A percentile compares a stretch with the other conserved stretches of the same genome.
Evolutionary conservation across 1,140 invertebrate genomes (phyloP).

Genomic region (Cheumatopsyche charites): DNA sequence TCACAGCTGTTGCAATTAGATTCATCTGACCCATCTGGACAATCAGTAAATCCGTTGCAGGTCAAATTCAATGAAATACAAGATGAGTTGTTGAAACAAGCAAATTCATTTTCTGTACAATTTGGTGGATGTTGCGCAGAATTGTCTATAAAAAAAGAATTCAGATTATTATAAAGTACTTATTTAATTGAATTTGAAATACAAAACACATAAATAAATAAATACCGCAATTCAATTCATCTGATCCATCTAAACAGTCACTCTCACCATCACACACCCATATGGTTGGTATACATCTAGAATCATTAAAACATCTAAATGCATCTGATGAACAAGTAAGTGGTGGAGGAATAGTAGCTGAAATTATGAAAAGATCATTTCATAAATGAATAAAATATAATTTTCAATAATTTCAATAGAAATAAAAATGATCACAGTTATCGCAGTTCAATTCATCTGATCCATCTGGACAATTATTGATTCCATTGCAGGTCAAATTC

Average conservation of each 20-base stretch:
- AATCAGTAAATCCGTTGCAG: not conserved
- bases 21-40: not conserved
- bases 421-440: no score
- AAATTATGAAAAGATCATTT: no score
- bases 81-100: not conserved
- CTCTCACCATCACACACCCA: not conserved
- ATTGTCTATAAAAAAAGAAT: no score
- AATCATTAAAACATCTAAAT: not conserved
- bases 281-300: not conserved
- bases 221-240: not conserved
- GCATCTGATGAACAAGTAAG: conserved; percentile 38
- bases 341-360: no score
- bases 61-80: not conserved
- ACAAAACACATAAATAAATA: no score
- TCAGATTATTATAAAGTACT: no score
- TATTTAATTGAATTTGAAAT: no score
- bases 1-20: not conserved
- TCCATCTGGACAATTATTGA: not conserved
- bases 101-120: not conserved
- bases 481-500: not conserved
- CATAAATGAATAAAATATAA: no score
- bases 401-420: no score
- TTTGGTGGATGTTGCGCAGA: no score
- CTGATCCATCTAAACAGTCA: not conserved
- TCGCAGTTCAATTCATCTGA: not conserved